Evolutionary conservation across 2,113 vertebrate species (phyloP), one percentile per base, ranked within the genome.

Genomic region (Tyrannus savana): DNA sequence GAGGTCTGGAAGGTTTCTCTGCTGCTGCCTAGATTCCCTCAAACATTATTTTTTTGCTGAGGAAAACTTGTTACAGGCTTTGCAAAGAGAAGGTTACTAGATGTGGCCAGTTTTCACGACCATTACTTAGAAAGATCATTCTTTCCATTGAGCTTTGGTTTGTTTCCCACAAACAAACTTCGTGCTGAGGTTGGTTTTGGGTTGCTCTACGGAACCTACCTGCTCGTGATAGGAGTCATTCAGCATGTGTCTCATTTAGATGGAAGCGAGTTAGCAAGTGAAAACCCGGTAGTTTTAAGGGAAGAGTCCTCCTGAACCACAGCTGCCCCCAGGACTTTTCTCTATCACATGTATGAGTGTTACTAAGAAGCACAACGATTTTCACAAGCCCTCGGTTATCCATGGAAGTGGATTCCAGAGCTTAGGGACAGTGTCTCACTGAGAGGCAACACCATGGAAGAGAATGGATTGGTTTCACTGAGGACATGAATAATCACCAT

Each of bases 161-260:
- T 53, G 47, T 78, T 93, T 81, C 23, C 14, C 33, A 55, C 35
- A 55, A 88, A 35, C 9, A n/a, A 76, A 42, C 50, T 33, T 37
- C 25, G 31, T 19, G 27, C 44, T 55, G 35, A 64, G 2, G 0
- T 58, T 77, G 58, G 49, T 18, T 84, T 81, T 44, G 30, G 19
- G 23, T 78, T 91, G 39, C 56, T 67, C 4, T 55, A 1, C 39
- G 49, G 66, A 67, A 52, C 9, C 66, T 62, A 9, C 3, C 22
- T 0, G 3, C 17, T 35, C 4, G 6, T 63, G 56, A 5, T 27
- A 19, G 11, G 42, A 71, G 39, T 80, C 35, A 4, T 12, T 14
- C 4, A 60, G 46, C 46, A 39, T 0, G 0, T 35, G 6, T 14
- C 27, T 74, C 31, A 23, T 66, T 53, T 37, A n/a, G 17, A n/a